Evolutionary conservation across 2,888 invertebrate species (phyloP).

Genomic region (Eulithis testata): DNA sequence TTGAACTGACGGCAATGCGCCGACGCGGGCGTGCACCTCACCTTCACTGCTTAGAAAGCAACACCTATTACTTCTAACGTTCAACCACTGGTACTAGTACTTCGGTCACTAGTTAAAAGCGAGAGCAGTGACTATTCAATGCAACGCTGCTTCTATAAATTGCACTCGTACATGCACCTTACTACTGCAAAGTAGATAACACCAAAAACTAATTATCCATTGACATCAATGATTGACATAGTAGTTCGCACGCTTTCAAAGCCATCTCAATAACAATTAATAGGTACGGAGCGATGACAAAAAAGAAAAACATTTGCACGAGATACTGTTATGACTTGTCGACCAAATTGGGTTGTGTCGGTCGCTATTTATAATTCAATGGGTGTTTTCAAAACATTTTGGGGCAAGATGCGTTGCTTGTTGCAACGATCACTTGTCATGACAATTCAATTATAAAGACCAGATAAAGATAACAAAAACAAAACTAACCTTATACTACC

Average conservation of each 20-base stretch:
- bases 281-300: constrained; percentile 56
- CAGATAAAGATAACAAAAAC: constrained; percentile 17
- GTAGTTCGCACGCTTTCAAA: constrained; percentile 60
- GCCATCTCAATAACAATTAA: constrained; percentile 56
- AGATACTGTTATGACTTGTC: constrained; percentile 63
- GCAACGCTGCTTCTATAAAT: constrained; percentile 34
- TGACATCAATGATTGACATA: constrained; percentile 11
- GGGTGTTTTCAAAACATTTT: constrained; percentile 61
- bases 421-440: constrained; percentile 14
- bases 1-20: constrained; percentile 76
- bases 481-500: neutral
- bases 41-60: constrained; percentile 83
- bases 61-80: constrained; percentile 72
- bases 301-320: constrained; percentile 69
- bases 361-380: constrained; percentile 48
- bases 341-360: constrained; percentile 60
- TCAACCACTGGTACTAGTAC: constrained; percentile 50
- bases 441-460: constrained; percentile 13
- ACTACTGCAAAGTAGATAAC: constrained; percentile 23
- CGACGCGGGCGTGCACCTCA: constrained; percentile 68
- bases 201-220: constrained; percentile 29
- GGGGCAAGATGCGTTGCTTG: constrained; percentile 42
- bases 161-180: constrained; percentile 24
- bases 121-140: constrained; percentile 63
- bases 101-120: constrained; percentile 69